Evolutionary conservation across 2,888 invertebrate genomes (phyloP).

Genomic region (Romanomermis culicivorax): DNA sequence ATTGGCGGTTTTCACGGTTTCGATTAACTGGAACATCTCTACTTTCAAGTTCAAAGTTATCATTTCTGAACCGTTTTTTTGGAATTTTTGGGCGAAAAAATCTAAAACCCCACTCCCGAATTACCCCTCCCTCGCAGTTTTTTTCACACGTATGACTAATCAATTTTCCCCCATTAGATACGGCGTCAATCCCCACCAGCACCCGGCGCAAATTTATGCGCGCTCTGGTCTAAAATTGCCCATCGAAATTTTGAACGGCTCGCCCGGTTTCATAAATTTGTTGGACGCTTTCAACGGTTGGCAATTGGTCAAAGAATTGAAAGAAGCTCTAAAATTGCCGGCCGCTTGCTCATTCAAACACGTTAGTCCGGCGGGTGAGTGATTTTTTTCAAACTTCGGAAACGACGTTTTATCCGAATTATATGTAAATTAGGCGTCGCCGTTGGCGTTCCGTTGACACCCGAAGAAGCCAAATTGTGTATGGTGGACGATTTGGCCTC

Average conservation of each 20-base stretch:
- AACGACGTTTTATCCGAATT: neutral
- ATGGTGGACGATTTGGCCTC: slow-evolving; percentile 63
- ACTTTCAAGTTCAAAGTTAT: no score
- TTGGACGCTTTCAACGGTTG: slow-evolving; percentile 92
- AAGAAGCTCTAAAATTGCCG: slow-evolving; percentile 52
- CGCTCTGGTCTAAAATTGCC: slow-evolving; percentile 45
- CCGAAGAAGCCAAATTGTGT: slow-evolving; percentile 58
- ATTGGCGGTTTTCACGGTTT: no score
- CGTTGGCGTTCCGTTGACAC: slow-evolving; percentile 54
- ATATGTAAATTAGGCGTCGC: slow-evolving; percentile 45
- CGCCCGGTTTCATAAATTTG: slow-evolving; percentile 89
- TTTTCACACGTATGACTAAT: no score
- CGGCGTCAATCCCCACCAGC: slow-evolving; percentile 90
- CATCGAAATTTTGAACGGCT: slow-evolving; percentile 62
- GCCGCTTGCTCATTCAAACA: slow-evolving; percentile 95
- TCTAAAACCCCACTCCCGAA: no score
- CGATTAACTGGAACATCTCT: no score
- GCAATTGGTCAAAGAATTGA: slow-evolving; percentile 77
- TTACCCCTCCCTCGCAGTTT: no score
- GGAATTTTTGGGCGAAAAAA: no score
- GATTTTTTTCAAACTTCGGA: neutral
- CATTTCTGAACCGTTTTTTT: no score
- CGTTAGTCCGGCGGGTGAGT: slow-evolving; percentile 66
- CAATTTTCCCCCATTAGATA: no score
- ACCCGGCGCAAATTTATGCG: slow-evolving; percentile 10